Evolutionary conservation across 2,888 invertebrate genomes (phyloP), one percentile per base, ranked within the genome.

Genomic region (Mylabris sibirica): DNA sequence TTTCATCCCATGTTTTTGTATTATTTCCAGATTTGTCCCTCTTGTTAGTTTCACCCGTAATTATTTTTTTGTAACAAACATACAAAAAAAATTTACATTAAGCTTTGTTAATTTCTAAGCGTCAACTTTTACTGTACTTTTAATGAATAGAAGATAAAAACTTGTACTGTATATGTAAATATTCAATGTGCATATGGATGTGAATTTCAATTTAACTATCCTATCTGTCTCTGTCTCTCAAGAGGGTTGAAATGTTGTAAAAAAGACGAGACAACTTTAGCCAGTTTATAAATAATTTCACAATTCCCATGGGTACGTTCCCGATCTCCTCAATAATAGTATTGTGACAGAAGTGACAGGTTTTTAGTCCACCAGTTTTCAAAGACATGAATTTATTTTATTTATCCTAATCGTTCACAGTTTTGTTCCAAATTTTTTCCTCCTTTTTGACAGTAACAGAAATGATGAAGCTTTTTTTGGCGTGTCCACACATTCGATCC

Each of bases 61-160:
- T 44, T 12, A 44, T 44, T 44, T 44, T n/a, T 44, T n/a, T 17
- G 11, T n/a, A n/a, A 17, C 6, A 44, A 44, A 8, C 30, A 30
- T 8, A 30, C 30, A 44, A 44, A 44, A 44, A 8, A 17, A n/a
- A 44, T n/a, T n/a, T 4, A 17, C 44, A n/a, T 44, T 44, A 44
- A 44, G 44, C 44, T 44, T 44, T 44, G 44, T 44, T 44, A 44
- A 44, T 44, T 44, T 44, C n/a, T 44, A n/a, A 44, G 44, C n/a
- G 44, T 17, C n/a, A 44, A 44, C 44, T 44, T n/a, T 44, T 44
- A 44, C n/a, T 44, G 17, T 44, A n/a, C n/a, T 44, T 44, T 44
- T 44, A 44, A 44, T 44, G 44, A 44, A 44, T 44, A 44, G n/a
- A 8, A 44, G 6, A 17, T 44, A 44, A 44, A 44, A n/a, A n/a